phyloP scores from a whole-genome alignment of 2,888 invertebrate species.

The Drosophila ochracea region DNA sequence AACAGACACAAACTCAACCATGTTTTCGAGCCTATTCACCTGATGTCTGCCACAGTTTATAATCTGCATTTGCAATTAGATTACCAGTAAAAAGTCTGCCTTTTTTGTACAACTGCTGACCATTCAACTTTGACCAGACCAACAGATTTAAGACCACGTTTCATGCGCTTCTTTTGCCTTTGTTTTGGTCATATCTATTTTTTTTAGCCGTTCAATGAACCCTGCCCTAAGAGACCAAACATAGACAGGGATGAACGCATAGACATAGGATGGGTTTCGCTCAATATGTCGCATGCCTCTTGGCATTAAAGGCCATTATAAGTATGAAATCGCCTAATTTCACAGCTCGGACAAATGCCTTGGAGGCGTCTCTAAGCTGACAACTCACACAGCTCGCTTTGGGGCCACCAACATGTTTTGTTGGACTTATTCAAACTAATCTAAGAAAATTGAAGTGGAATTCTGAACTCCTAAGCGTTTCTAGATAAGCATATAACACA shows the following conservation, averaged over 20 bases:
- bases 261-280: slow-evolving; percentile 7
- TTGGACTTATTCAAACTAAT: slow-evolving; percentile 17
- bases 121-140: slow-evolving; percentile 34
- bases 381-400: background rate
- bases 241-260: background rate
- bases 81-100: slow-evolving; percentile 21
- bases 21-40: background rate
- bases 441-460: slow-evolving; percentile 37
- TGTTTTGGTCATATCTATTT: background rate
- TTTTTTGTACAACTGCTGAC: slow-evolving; percentile 5
- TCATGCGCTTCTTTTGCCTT: background rate
- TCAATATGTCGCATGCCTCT: slow-evolving; percentile 31
- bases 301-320: slow-evolving; percentile 22
- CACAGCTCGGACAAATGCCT: slow-evolving; percentile 14
- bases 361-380: slow-evolving; percentile 12
- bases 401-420: slow-evolving; percentile 4
- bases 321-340: slow-evolving; percentile 7
- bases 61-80: slow-evolving; percentile 29
- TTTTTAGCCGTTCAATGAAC: slow-evolving; percentile 21
- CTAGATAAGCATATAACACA: background rate
- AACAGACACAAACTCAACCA: background rate
- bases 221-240: slow-evolving; percentile 1
- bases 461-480: slow-evolving; percentile 31
- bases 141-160: slow-evolving; percentile 4
- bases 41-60: background rate